Base-by-base conservation (phyloP, 2,113 vertebrate genomes). In the Spheniscus mendiculus region DNA sequence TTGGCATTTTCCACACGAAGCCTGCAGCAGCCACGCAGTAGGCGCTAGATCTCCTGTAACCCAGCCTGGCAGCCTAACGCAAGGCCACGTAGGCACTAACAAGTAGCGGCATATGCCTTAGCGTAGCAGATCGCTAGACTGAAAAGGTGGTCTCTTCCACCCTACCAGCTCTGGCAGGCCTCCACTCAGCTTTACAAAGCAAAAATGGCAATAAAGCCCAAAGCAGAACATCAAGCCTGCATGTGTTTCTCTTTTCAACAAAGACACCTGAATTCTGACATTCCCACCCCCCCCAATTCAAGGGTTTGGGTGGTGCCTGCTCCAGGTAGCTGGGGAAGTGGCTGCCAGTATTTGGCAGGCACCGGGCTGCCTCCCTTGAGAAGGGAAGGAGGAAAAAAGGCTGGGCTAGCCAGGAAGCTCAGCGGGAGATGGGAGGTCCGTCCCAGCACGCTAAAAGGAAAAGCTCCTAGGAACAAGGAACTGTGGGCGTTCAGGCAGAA, bases 191-290 rank as follows among this genome's bases (percentile, higher is more conserved):
- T 94, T 95, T 61, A 34, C 71, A 58, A 76, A 79, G 70, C 81
- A 61, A 69, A 85, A 84, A 11, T 12, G 3, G 63, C 69, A 97
- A 96, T 97, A 97, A 96, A 97, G 70, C 30, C 73, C 73, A 45
- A 61, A 96, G 81, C 93, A 94, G 70, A 97, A 91, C 10, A 6
- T 0, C 65, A 65, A 85, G 84, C 61, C 87, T 82, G 42, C 87
- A 82, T 1, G 36, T 65, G 89, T 95, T 89, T 94, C 83, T 96
- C 49, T 95, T 87, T 80, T 65, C n/a, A 53, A 25, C 36, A 63
- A 18, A 61, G 47, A 55, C 15, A 42, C 7, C 18, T 0, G 4
- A 49, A 44, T 72, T 65, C 44, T 12, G 40, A 61, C 34, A 14
- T 81, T 88, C 14, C 38, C 38, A 27, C 13, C 16, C 13, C 34